These are phyloP conservation scores for Invenusta paracnida DNA, from an alignment of 2,888 invertebrate species.

Conservation along the genomic window DNA sequence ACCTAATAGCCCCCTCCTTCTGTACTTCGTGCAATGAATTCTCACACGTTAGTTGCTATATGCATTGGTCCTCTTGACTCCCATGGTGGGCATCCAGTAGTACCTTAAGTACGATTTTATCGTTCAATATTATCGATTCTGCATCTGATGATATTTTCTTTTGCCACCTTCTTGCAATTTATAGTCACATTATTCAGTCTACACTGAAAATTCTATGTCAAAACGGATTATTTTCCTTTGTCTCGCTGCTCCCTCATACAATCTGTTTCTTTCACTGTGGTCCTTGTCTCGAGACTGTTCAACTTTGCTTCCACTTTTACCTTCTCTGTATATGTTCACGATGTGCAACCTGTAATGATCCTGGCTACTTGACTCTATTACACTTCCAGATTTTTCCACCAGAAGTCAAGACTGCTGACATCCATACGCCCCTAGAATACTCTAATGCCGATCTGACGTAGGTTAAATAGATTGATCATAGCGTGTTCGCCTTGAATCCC, in stretches of 20 bases:
- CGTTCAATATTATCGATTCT: background rate
- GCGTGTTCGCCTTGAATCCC: conserved; percentile 45
- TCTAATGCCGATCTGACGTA: background rate
- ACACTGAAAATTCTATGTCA: background rate
- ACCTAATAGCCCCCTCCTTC: background rate
- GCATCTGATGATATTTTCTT: background rate
- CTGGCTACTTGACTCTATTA: too few species aligned
- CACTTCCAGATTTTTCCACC: too few species aligned
- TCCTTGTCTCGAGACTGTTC: too few species aligned
- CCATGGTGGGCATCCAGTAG: background rate
- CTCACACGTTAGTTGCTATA: background rate
- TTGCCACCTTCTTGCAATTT: background rate
- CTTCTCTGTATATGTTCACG: too few species aligned
- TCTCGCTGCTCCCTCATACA: too few species aligned
- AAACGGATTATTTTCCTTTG: background rate
- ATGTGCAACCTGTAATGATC: too few species aligned
- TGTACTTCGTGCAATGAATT: background rate
- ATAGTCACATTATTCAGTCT: background rate
- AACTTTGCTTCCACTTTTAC: too few species aligned
- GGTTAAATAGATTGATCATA: background rate
- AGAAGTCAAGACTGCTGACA: too few species aligned
- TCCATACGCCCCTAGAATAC: too few species aligned
- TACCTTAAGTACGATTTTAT: background rate
- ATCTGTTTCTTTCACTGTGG: too few species aligned
- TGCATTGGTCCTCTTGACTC: background rate